A percentile compares a stretch with the other conserved stretches of the same genome.
These are phyloP conservation scores for Sycon ciliatum DNA, from an alignment of 37 sponge, comb jelly and placozoan genomes.

Conservation along the genomic window DNA sequence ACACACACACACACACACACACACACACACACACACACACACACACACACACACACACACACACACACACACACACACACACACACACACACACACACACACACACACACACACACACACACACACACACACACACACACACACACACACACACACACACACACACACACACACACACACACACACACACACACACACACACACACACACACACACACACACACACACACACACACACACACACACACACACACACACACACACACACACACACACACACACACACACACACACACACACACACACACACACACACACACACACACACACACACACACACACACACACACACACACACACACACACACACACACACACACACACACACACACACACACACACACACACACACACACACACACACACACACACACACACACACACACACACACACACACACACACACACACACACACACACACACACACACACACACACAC, in stretches of 20 bases:
- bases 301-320: slow-evolving; percentile 5
- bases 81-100: slow-evolving; percentile 5
- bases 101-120: slow-evolving; percentile 5
- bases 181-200: slow-evolving; percentile 5
- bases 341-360: slow-evolving; percentile 5
- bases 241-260: slow-evolving; percentile 5
- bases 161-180: slow-evolving; percentile 5
- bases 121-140: slow-evolving; percentile 5
- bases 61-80: slow-evolving; percentile 5
- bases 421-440: slow-evolving; percentile 5
- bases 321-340: slow-evolving; percentile 5
- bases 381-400: slow-evolving; percentile 5
- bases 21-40: slow-evolving; percentile 5
- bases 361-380: slow-evolving; percentile 5
- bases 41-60: slow-evolving; percentile 5
- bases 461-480: slow-evolving; percentile 5
- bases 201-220: slow-evolving; percentile 5
- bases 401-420: slow-evolving; percentile 5
- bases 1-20: slow-evolving; percentile 5
- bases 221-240: slow-evolving; percentile 5
- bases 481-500: slow-evolving; percentile 5
- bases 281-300: slow-evolving; percentile 5
- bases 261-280: slow-evolving; percentile 5
- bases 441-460: slow-evolving; percentile 5
- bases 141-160: slow-evolving; percentile 5